These are phyloP conservation scores for Drosophila algonquin DNA, from an alignment of 2,888 invertebrate genomes.

Conservation along the genomic window DNA sequence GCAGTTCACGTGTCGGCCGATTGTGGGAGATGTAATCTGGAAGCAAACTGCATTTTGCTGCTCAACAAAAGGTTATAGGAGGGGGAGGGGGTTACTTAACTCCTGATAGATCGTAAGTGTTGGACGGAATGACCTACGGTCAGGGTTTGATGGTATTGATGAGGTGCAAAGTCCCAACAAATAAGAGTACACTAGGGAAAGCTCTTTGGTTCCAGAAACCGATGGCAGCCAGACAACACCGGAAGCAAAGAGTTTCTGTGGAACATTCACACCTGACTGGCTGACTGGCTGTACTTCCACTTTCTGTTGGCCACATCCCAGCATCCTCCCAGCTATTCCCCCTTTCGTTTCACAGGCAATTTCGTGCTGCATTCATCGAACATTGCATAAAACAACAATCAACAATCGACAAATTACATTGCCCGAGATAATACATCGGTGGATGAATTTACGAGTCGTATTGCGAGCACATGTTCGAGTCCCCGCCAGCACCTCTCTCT, in stretches of 20 bases:
- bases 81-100: background rate
- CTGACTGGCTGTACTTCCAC: background rate
- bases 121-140: background rate
- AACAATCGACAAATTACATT: conserved; percentile 60
- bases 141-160: background rate
- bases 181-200: too few species aligned
- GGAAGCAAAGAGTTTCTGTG: background rate
- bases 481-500: conserved; percentile 37
- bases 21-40: conserved; percentile 32
- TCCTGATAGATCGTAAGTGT: background rate
- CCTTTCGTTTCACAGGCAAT: conserved; percentile 8
- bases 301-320: conserved; percentile 6
- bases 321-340: background rate
- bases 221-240: background rate
- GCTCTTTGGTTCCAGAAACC: background rate
- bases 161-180: background rate
- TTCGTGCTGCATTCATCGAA: conserved; percentile 1
- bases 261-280: conserved; percentile 4
- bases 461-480: conserved; percentile 59
- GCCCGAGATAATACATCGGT: conserved; percentile 29
- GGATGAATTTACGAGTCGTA: background rate
- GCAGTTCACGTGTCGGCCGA: conserved; percentile 70
- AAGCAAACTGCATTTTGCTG: conserved; percentile 25
- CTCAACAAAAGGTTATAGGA: conserved; percentile 19
- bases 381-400: conserved; percentile 67